Evolutionary conservation across 2,797 vertebrate genomes (phyloP).

Genomic region (Amblyraja radiata): DNA sequence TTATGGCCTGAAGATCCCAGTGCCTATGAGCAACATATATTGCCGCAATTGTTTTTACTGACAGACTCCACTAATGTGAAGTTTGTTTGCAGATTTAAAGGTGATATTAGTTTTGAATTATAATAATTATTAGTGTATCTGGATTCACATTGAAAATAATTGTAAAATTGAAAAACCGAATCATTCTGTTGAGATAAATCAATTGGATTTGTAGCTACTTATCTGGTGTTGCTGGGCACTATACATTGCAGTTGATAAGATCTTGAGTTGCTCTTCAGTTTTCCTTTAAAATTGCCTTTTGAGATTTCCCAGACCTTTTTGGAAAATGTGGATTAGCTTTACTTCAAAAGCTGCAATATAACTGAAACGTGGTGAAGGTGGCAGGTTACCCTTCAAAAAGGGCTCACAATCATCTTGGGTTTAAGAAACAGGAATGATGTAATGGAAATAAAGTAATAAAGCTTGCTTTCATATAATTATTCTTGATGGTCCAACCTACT

Average conservation of each 20-base stretch:
- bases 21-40: neutral
- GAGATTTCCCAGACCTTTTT: neutral
- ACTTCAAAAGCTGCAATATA: neutral
- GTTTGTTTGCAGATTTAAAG: neutral
- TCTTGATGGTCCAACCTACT: neutral
- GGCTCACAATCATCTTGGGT: neutral
- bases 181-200: neutral
- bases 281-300: neutral
- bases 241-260: neutral
- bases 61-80: neutral
- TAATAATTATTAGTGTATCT: neutral
- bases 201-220: neutral
- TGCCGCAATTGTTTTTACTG: neutral
- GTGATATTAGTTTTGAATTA: neutral
- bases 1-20: slow-evolving; percentile 10
- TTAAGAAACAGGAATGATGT: neutral
- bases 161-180: no score
- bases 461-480: neutral
- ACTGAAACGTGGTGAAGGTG: neutral
- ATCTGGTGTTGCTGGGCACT: neutral
- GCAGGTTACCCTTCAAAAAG: neutral
- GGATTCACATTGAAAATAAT: neutral
- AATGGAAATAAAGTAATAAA: neutral
- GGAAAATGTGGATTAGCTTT: neutral
- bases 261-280: neutral